Evolutionary conservation across 2,113 vertebrate species (phyloP).

Genomic region (Microtus oregoni): DNA sequence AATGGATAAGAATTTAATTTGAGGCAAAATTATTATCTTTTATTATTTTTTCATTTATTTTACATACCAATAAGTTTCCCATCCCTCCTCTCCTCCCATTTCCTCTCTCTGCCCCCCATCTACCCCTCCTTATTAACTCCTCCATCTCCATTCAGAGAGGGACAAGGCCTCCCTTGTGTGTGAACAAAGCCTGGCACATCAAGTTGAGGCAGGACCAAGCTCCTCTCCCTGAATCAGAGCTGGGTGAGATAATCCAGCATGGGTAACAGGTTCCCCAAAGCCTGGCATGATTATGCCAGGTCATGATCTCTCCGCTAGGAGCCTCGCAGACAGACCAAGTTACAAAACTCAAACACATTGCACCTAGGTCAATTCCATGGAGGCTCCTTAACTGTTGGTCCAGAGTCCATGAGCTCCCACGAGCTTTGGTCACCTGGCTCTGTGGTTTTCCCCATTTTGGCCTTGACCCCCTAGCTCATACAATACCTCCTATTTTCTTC

Average conservation of each 20-base stretch:
- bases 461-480: background rate
- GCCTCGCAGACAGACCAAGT: background rate
- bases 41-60: background rate
- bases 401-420: background rate
- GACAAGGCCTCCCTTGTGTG: background rate
- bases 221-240: background rate
- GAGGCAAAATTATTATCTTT: background rate
- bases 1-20: background rate
- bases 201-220: background rate
- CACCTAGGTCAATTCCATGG: background rate
- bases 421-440: background rate
- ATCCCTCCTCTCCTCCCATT: background rate
- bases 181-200: background rate
- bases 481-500: background rate
- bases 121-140: background rate
- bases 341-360: background rate
- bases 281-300: background rate
- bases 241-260: background rate
- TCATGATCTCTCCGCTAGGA: background rate
- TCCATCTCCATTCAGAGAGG: background rate
- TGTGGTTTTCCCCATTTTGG: background rate
- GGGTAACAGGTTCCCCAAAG: background rate
- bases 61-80: background rate
- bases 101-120: no score
- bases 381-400: background rate